Conservation (phyloP, 2,888 invertebrate species). For the Synanthedon tipuliformis region DNA sequence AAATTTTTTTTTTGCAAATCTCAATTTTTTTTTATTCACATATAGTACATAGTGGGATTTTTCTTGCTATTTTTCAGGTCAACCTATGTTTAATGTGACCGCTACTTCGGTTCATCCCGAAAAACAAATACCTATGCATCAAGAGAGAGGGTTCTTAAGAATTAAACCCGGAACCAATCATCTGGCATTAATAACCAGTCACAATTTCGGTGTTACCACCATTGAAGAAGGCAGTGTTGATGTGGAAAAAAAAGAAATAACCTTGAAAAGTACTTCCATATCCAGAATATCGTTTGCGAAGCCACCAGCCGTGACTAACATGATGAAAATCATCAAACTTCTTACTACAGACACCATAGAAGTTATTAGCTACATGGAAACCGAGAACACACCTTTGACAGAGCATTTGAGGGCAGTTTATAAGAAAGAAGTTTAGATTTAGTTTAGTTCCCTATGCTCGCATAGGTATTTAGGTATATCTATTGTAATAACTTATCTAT, state of each 20-base stretch:
- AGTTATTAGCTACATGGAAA: constrained; percentile 65
- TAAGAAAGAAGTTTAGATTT: constrained; percentile 20
- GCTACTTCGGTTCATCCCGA: constrained; percentile 65
- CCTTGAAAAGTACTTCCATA: constrained; percentile 57
- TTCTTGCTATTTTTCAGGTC: constrained; percentile 41
- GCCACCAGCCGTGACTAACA: constrained; percentile 57
- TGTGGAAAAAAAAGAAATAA: constrained; percentile 47
- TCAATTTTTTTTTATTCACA: not conserved
- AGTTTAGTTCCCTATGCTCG: too few relatives aligned
- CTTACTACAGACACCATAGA: constrained; percentile 40
- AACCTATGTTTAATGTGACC: constrained; percentile 71
- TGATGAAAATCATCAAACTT: constrained; percentile 45
- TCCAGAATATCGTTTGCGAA: constrained; percentile 64
- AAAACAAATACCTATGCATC: constrained; percentile 70
- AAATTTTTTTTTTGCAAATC: too few relatives aligned
- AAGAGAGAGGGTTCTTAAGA: constrained; percentile 72
- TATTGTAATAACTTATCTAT: too few relatives aligned
- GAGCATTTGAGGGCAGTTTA: constrained; percentile 69
- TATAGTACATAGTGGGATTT: too few relatives aligned
- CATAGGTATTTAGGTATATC: too few relatives aligned
- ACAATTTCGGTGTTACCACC: constrained; percentile 72
- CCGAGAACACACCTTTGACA: constrained; percentile 59
- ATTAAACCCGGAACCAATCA: constrained; percentile 66
- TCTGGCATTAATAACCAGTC: constrained; percentile 67
- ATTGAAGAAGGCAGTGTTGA: constrained; percentile 69